phyloP scores from a whole-genome alignment of 1,140 invertebrate genomes.

The Aradophagus sp. region DNA sequence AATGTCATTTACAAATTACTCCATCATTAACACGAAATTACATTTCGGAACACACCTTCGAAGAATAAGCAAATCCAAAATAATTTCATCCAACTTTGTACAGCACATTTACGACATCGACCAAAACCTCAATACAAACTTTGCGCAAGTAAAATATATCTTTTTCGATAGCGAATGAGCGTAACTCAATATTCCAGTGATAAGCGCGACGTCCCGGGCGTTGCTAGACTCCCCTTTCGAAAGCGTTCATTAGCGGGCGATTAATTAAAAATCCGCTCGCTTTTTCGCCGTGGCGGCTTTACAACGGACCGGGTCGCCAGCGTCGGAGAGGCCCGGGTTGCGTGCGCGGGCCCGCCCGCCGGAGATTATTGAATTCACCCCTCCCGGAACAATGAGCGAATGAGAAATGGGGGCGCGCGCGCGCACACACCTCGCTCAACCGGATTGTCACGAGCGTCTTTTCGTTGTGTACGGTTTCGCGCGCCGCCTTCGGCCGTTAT shows the following conservation, averaged over 20 bases:
- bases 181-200: no score
- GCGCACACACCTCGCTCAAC: slow-evolving; percentile 34
- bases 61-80: no score
- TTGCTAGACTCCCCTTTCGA: no score
- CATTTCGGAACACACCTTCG: no score
- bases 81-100: no score
- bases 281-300: slow-evolving; percentile 47
- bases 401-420: slow-evolving; percentile 36
- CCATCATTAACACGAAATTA: no score
- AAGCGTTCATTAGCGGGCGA: slow-evolving; percentile 70
- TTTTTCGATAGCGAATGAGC: no score
- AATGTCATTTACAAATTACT: no score
- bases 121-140: no score
- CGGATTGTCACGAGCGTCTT: slow-evolving; percentile 42
- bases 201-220: no score
- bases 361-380: slow-evolving; percentile 45
- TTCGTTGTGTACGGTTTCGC: slow-evolving; percentile 38
- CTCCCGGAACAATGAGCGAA: slow-evolving; percentile 46
- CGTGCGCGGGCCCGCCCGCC: slow-evolving; percentile 20
- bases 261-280: slow-evolving; percentile 70
- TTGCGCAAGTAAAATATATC: no score
- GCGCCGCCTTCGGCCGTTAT: neutral
- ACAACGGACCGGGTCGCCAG: slow-evolving; percentile 50
- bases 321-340: slow-evolving; percentile 11
- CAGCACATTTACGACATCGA: no score